Evolutionary conservation across 1,140 invertebrate species (phyloP).

Genomic region (Glomeris maerens): DNA sequence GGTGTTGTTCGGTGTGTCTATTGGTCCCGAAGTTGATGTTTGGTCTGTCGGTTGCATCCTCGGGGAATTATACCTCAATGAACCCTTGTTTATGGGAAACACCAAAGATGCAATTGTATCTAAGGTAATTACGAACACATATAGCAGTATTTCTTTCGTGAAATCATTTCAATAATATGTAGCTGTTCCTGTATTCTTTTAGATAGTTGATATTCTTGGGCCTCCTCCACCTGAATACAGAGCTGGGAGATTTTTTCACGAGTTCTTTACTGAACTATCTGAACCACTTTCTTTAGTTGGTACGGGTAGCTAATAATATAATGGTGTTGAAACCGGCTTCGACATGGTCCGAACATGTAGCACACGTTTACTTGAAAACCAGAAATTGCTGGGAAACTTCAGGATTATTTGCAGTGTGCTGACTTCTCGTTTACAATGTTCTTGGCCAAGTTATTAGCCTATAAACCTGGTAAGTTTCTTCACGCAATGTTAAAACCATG

Average conservation of each 20-base stretch:
- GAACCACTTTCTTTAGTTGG: no score
- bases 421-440: no score
- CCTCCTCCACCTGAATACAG: neutral
- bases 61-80: slow-evolving; percentile 43
- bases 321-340: no score
- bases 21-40: slow-evolving; percentile 46
- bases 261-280: no score
- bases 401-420: no score
- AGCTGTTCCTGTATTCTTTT: neutral
- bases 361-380: no score
- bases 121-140: slow-evolving; percentile 26
- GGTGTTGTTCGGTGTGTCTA: slow-evolving; percentile 25
- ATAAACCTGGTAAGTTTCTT: no score
- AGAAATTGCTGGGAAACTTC: no score
- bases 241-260: neutral
- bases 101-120: slow-evolving; percentile 40
- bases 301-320: no score
- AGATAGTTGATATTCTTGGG: slow-evolving; percentile 1
- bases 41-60: slow-evolving; percentile 45
- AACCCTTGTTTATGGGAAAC: slow-evolving; percentile 46
- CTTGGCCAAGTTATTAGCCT: no score
- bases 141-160: neutral
- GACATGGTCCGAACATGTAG: no score
- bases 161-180: neutral
- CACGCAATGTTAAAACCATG: no score